These are phyloP conservation scores for Trypoxylus dichotomus DNA, from an alignment of 1,140 invertebrate genomes.

Conservation along the genomic window DNA sequence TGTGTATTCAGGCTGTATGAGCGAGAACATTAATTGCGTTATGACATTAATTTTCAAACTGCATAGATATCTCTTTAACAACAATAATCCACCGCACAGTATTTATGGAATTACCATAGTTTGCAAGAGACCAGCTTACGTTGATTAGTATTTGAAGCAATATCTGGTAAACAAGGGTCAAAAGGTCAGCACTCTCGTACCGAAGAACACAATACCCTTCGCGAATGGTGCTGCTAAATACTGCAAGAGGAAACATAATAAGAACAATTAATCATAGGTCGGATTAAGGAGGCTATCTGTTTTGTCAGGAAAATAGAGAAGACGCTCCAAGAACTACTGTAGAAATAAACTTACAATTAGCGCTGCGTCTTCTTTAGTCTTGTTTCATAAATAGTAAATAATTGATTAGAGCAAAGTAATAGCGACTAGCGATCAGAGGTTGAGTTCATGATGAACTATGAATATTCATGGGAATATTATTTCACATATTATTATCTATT, in stretches of 20 bases:
- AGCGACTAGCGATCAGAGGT: too few species aligned
- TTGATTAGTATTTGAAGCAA: not conserved
- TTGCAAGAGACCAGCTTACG: not conserved
- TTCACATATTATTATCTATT: too few species aligned
- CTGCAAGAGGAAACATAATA: not conserved
- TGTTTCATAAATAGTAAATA: not conserved
- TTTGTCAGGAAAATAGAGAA: not conserved
- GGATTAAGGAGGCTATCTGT: conserved; percentile 1
- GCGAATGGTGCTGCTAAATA: not conserved
- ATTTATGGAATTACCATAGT: too few species aligned
- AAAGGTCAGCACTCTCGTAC: not conserved
- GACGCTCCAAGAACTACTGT: not conserved
- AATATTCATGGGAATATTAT: too few species aligned
- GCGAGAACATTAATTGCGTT: too few species aligned
- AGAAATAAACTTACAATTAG: not conserved
- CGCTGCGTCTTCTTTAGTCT: not conserved
- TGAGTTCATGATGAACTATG: too few species aligned
- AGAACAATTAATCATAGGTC: not conserved
- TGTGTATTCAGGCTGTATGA: too few species aligned
- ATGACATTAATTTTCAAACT: too few species aligned
- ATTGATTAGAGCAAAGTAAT: not conserved
- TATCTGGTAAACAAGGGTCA: not conserved
- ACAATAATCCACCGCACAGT: too few species aligned
- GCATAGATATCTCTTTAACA: too few species aligned
- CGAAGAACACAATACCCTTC: not conserved